These are phyloP conservation scores for Acleris laterana DNA, from an alignment of 2,888 invertebrate genomes.

Conservation along the genomic window DNA sequence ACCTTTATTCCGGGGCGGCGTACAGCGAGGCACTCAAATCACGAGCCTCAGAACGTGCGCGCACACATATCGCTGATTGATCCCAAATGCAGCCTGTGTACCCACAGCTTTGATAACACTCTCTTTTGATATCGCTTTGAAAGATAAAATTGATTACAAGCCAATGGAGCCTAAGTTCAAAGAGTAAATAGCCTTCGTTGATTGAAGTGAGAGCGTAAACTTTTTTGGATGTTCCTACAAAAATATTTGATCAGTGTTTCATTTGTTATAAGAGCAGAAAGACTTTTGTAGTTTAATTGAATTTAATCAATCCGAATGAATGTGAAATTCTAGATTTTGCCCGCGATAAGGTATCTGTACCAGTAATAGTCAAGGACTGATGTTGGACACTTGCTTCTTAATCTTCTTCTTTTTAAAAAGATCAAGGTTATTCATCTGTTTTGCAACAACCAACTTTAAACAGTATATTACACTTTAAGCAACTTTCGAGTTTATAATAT, in stretches of 20 bases:
- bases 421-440: too few species aligned
- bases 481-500: too few species aligned
- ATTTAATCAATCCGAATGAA: too few species aligned
- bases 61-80: constrained; percentile 17
- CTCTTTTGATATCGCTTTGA: constrained; percentile 26
- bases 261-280: too few species aligned
- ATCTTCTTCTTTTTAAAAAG: too few species aligned
- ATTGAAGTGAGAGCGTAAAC: not conserved
- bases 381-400: too few species aligned
- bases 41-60: constrained; percentile 16
- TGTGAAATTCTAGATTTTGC: too few species aligned
- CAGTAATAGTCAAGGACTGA: too few species aligned
- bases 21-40: constrained; percentile 33
- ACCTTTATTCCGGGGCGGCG: constrained; percentile 11
- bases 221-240: not conserved
- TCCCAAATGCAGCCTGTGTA: constrained; percentile 19
- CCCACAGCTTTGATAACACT: constrained; percentile 19
- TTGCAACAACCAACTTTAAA: too few species aligned
- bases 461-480: too few species aligned
- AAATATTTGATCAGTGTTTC: not conserved
- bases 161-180: constrained; percentile 3
- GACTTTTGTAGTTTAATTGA: too few species aligned
- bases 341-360: too few species aligned
- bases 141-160: constrained; percentile 17
- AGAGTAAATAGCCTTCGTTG: constrained; percentile 1